These are phyloP conservation scores for Mastacembelus armatus DNA, from an alignment of 2,797 vertebrate genomes.

Conservation along the genomic window DNA sequence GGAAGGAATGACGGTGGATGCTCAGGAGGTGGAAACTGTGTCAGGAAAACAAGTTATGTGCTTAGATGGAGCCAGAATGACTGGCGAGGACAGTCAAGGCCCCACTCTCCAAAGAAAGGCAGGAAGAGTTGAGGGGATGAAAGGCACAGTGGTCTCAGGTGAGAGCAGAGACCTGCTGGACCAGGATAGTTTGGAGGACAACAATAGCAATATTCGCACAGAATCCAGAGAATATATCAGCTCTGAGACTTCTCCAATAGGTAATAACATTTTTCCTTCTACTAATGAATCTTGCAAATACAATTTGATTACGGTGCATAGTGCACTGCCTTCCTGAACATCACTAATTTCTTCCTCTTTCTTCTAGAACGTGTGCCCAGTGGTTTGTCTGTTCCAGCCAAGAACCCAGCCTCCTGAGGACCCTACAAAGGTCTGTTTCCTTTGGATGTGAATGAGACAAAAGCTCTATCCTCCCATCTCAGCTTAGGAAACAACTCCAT, in stretches of 20 bases:
- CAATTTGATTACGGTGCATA: not conserved
- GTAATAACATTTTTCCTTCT: constrained; percentile 40
- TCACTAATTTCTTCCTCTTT: not conserved
- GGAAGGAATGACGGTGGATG: constrained; percentile 12
- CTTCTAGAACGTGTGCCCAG: constrained; percentile 19
- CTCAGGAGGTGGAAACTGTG: not conserved
- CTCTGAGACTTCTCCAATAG: constrained; percentile 47
- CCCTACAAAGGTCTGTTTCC: constrained; percentile 28
- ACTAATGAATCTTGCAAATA: not conserved
- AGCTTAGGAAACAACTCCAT: not conserved
- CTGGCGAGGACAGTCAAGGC: constrained; percentile 14
- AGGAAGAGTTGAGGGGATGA: constrained; percentile 14
- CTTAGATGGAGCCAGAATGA: constrained; percentile 15
- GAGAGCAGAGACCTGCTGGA: constrained; percentile 48
- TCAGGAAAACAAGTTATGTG: constrained; percentile 9
- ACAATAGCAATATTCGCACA: constrained; percentile 44
- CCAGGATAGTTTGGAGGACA: constrained; percentile 64
- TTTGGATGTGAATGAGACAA: constrained; percentile 7
- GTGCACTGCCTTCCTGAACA: not conserved
- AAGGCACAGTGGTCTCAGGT: constrained; percentile 8
- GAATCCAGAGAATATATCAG: constrained; percentile 65
- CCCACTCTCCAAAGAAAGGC: constrained; percentile 29
- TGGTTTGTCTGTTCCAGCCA: constrained; percentile 27
- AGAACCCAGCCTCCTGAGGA: constrained; percentile 23
- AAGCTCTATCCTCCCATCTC: not conserved